Evolutionary conservation across 2,113 vertebrate species (phyloP), one percentile per base, ranked within the genome.

Genomic region (Trichomycterus rosablanca): DNA sequence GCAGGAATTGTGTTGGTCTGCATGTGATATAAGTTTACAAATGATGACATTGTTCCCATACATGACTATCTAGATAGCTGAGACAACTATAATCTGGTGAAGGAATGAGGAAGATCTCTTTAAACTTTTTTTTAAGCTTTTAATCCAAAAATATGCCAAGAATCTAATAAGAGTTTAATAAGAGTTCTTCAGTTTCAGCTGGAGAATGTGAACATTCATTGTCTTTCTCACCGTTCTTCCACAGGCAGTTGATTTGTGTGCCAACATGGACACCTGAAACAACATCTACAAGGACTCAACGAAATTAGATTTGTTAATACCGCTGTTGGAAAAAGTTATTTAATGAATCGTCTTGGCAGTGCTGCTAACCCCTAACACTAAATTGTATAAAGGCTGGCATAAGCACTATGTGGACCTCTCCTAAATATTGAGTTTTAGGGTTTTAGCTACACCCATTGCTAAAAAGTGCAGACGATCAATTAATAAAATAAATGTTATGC

Each of bases 111-210:
- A n/a, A 44, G 22, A 40, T 65, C 43, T 5, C 16, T n/a, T 55
- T 45, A 44, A 67, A 7, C 46, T 67, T 60, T 30, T 7, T n/a
- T 34, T 67, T 68, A 68, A 56, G 20, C 37, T 43, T 56, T 28
- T 46, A 68, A 56, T 65, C 32, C 68, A 60, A 18, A 63, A 51
- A 70, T 54, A 63, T 12, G 15, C 5, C 18, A 71, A 45, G 16
- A 67, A 71, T 55, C 18, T 42, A n/a, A 51, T 44, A 30, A 3
- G 28, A 20, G 16, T 35, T 34, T 32, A 35, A 34, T 46, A 9
- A 14, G 51, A 12, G 9, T 52, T 40, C 22, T 60, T 59, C 14
- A 39, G 49, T 59, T 60, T 37, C 62, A 9, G 16, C 40, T 22
- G 9, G 24, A 65, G 34, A 45, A 60, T 49, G 18, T 42, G 55